Evolutionary conservation across 2,888 invertebrate genomes (phyloP).

Genomic region (Ophion obscuratus): DNA sequence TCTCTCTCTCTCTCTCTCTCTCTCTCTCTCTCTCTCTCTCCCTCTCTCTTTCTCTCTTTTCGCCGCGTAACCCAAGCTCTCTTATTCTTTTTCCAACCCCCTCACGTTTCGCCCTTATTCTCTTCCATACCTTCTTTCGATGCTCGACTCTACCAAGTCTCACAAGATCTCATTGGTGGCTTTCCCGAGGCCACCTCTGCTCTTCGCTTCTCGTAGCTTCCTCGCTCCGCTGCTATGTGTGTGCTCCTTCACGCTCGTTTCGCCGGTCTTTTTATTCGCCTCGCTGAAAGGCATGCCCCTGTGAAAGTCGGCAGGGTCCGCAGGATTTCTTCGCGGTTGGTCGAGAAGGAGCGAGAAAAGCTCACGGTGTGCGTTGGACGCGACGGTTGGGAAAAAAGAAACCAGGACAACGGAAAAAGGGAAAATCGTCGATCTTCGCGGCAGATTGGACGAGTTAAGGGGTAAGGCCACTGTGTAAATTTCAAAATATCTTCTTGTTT

Average conservation of each 20-base stretch:
- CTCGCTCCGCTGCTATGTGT: conserved; percentile 3
- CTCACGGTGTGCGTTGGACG: conserved; percentile 28
- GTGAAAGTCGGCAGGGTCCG: conserved; percentile 73
- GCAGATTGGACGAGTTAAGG: background rate
- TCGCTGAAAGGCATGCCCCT: conserved; percentile 73
- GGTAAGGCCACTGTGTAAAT: too few species aligned
- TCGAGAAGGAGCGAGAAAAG: conserved; percentile 16
- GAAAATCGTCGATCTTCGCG: background rate
- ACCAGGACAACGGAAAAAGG: conserved; percentile 17
- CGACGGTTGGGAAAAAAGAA: conserved; percentile 32
- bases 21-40: conserved; percentile 38
- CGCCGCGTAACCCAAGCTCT: conserved; percentile 52
- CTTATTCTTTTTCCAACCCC: conserved; percentile 57
- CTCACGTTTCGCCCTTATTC: conserved; percentile 53
- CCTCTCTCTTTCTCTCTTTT: background rate
- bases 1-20: conserved; percentile 52
- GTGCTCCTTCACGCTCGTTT: conserved; percentile 55
- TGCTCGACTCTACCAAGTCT: conserved; percentile 29
- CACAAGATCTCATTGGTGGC: conserved; percentile 51
- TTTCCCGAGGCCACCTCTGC: conserved; percentile 40
- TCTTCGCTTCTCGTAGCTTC: background rate
- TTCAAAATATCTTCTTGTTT: too few species aligned
- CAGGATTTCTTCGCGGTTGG: conserved; percentile 60
- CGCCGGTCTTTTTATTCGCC: conserved; percentile 68
- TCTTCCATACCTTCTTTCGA: conserved; percentile 42